These are phyloP conservation scores for Ferdinandea cuprea DNA, from an alignment of 2,888 invertebrate genomes.

Conservation along the genomic window DNA sequence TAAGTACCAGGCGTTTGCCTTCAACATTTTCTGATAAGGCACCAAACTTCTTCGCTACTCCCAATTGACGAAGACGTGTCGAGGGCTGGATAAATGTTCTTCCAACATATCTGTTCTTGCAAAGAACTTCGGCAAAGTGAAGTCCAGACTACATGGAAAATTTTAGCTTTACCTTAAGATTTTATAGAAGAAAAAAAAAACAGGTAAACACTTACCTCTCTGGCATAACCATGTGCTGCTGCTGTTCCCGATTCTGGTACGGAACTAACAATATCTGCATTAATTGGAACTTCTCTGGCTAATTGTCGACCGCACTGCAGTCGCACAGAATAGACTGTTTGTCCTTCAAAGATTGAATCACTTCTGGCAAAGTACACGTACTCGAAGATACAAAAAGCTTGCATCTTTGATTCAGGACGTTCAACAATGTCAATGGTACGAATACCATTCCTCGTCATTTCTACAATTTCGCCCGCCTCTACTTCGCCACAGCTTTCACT, in stretches of 20 bases:
- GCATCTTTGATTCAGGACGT: constrained; percentile 88
- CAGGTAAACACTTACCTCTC: constrained; percentile 86
- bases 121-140: constrained; percentile 96
- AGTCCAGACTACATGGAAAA: constrained; percentile 88
- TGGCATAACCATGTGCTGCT: constrained; percentile 97
- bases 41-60: constrained; percentile 98
- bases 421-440: constrained; percentile 94
- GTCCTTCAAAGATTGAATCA: constrained; percentile 97
- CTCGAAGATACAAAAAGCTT: constrained; percentile 99
- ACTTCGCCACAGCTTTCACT: constrained; percentile 99
- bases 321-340: constrained; percentile 97
- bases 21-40: constrained; percentile 95
- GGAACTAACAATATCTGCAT: constrained; percentile 97
- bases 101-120: constrained; percentile 98
- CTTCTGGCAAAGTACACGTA: constrained; percentile 99
- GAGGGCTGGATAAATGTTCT: constrained; percentile 99
- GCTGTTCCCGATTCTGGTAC: constrained; percentile 99
- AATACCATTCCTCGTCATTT: constrained; percentile 93
- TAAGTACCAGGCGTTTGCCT: constrained; percentile 94
- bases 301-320: constrained; percentile 96
- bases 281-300: constrained; percentile 94
- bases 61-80: constrained; percentile 93
- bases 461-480: constrained; percentile 97
- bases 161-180: background rate
- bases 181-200: background rate